Evolutionary conservation across 2,113 vertebrate species (phyloP).

Genomic region (Epinephelus moara): DNA sequence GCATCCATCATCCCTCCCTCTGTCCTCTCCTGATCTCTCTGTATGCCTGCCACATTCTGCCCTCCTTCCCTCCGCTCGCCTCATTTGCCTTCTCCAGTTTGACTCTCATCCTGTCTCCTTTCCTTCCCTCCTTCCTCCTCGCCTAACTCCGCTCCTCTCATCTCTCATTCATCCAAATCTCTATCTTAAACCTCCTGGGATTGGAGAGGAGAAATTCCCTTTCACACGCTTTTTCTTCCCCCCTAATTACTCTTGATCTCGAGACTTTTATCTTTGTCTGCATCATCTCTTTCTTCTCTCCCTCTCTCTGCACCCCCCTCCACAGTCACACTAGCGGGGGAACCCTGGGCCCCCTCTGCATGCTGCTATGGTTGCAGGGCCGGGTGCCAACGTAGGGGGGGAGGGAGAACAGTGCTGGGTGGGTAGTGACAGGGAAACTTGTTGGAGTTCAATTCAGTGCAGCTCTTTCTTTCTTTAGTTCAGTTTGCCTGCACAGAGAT

Average conservation of each 20-base stretch:
- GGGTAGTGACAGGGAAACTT: slow-evolving; percentile 12
- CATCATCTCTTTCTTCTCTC: slow-evolving; percentile 14
- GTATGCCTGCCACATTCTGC: background rate
- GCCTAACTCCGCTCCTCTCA: background rate
- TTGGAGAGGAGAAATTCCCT: slow-evolving; percentile 17
- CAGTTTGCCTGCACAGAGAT: background rate
- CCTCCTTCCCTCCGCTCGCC: background rate
- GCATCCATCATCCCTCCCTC: background rate
- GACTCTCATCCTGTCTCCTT: slow-evolving; percentile 6
- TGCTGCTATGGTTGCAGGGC: slow-evolving; percentile 56
- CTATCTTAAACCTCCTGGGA: background rate
- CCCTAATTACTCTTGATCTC: slow-evolving; percentile 39
- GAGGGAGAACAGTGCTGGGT: background rate
- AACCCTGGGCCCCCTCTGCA: slow-evolving; percentile 25
- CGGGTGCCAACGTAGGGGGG: slow-evolving; percentile 34
- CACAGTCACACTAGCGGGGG: slow-evolving; percentile 1
- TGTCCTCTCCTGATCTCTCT: slow-evolving; percentile 7
- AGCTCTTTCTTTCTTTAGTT: background rate
- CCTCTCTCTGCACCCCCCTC: background rate
- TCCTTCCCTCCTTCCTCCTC: background rate
- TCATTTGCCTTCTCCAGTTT: slow-evolving; percentile 40
- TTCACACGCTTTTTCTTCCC: slow-evolving; percentile 12
- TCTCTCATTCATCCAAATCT: slow-evolving; percentile 19
- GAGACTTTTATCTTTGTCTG: slow-evolving; percentile 13
- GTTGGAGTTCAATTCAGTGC: slow-evolving; percentile 23